These are phyloP conservation scores for Hoplias malabaricus DNA, from an alignment of 2,113 vertebrate genomes.

Conservation along the genomic window DNA sequence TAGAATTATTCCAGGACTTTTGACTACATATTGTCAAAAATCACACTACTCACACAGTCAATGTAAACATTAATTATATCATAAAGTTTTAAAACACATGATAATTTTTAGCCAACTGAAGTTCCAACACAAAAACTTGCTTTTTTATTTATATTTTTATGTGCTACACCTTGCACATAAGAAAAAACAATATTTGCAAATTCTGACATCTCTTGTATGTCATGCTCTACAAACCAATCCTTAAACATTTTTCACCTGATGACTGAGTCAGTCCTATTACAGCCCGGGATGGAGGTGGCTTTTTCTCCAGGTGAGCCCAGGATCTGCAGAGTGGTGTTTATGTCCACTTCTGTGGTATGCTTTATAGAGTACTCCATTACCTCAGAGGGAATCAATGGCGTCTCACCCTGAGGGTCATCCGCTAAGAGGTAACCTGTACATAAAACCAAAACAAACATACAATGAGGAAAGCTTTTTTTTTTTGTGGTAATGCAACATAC, in stretches of 20 bases:
- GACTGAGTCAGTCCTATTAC: constrained; percentile 96
- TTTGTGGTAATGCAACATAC: neutral
- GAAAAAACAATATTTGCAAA: too few relatives aligned
- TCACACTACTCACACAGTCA: too few relatives aligned
- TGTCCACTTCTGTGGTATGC: constrained; percentile 95
- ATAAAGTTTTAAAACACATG: too few relatives aligned
- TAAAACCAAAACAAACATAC: constrained; percentile 1
- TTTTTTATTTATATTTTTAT: too few relatives aligned
- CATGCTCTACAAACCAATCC: neutral
- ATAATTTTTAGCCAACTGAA: too few relatives aligned
- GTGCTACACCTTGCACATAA: too few relatives aligned
- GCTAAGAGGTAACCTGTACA: constrained; percentile 93
- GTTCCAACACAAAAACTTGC: too few relatives aligned
- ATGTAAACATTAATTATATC: too few relatives aligned
- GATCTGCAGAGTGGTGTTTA: constrained; percentile 97
- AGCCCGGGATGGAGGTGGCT: constrained; percentile 96
- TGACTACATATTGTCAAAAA: too few relatives aligned
- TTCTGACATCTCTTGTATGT: neutral
- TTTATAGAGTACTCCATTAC: constrained; percentile 99
- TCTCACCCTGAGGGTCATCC: constrained; percentile 98
- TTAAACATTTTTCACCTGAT: constrained; percentile 82
- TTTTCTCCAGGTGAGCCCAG: constrained; percentile 97
- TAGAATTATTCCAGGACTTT: too few relatives aligned
- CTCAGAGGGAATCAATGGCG: constrained; percentile 94
- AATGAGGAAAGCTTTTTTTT: neutral